These are phyloP conservation scores for Elgaria multicarinata DNA, from an alignment of 2,113 vertebrate genomes.

Conservation along the genomic window DNA sequence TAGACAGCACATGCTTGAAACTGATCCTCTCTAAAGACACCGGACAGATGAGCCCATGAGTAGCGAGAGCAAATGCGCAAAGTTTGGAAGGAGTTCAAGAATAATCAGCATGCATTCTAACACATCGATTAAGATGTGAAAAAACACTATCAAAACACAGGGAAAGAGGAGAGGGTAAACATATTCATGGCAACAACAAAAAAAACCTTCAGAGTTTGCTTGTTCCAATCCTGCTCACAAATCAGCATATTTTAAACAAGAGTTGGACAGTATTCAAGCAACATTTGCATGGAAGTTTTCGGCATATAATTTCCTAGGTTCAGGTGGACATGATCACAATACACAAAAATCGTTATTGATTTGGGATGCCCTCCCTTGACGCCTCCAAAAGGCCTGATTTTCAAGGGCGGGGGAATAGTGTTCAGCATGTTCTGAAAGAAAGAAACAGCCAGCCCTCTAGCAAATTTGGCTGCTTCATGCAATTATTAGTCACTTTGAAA, in stretches of 20 bases:
- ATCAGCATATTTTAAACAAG: constrained; percentile 17
- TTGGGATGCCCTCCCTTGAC: neutral
- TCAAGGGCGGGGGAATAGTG: neutral
- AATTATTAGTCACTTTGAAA: constrained; percentile 10
- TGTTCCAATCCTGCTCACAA: neutral
- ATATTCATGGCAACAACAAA: constrained; percentile 40
- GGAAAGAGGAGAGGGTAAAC: constrained; percentile 26
- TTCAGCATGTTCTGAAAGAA: neutral
- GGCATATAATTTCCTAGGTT: neutral
- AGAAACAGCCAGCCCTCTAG: neutral
- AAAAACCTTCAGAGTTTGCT: neutral
- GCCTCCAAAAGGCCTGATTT: neutral
- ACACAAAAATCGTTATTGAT: neutral
- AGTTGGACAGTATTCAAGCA: neutral
- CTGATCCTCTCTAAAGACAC: constrained; percentile 62
- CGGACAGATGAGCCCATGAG: constrained; percentile 33
- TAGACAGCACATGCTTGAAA: constrained; percentile 53
- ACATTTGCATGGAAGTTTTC: neutral
- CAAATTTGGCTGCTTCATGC: constrained; percentile 13
- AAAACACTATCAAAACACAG: constrained; percentile 5
- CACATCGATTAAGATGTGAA: constrained; percentile 28
- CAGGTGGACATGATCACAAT: neutral
- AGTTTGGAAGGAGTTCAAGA: constrained; percentile 59
- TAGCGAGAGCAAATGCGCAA: constrained; percentile 55
- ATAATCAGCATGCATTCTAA: constrained; percentile 3